These are phyloP conservation scores for Lepidostoma basale DNA, from an alignment of 1,140 invertebrate species.

Conservation along the genomic window DNA sequence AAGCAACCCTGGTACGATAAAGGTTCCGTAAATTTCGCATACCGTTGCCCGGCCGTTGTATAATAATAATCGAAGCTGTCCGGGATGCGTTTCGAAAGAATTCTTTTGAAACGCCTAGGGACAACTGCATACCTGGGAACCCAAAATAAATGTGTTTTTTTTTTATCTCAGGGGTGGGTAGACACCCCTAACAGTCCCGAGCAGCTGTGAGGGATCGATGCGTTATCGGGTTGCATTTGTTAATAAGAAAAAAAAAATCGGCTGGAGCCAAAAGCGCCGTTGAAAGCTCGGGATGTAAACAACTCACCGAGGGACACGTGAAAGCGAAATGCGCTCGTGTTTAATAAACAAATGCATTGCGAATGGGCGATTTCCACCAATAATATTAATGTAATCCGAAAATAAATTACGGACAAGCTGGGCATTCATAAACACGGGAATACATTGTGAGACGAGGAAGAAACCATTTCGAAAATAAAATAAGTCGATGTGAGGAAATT, in stretches of 20 bases:
- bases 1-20: conserved; percentile 37
- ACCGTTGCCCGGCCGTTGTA: conserved; percentile 18
- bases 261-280: conserved; percentile 13
- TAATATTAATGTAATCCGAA: conserved; percentile 7
- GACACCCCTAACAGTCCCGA: conserved; percentile 3
- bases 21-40: conserved; percentile 20
- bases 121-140: conserved; percentile 17
- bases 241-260: conserved; percentile 7
- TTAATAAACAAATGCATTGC: conserved; percentile 10
- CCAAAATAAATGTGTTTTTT: conserved; percentile 12
- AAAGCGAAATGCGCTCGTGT: conserved; percentile 18
- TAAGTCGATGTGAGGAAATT: too few relatives aligned
- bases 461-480: too few relatives aligned
- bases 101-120: conserved; percentile 14
- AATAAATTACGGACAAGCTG: conserved; percentile 1
- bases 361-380: conserved; percentile 3
- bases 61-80: conserved; percentile 13
- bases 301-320: background rate
- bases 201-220: conserved; percentile 16
- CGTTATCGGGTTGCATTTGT: conserved; percentile 19
- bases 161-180: background rate
- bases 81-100: conserved; percentile 27
- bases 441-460: background rate
- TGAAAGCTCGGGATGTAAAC: conserved; percentile 20
- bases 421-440: background rate